Conservation (phyloP, 2,797 vertebrate genomes). For the Myripristis murdjan region DNA sequence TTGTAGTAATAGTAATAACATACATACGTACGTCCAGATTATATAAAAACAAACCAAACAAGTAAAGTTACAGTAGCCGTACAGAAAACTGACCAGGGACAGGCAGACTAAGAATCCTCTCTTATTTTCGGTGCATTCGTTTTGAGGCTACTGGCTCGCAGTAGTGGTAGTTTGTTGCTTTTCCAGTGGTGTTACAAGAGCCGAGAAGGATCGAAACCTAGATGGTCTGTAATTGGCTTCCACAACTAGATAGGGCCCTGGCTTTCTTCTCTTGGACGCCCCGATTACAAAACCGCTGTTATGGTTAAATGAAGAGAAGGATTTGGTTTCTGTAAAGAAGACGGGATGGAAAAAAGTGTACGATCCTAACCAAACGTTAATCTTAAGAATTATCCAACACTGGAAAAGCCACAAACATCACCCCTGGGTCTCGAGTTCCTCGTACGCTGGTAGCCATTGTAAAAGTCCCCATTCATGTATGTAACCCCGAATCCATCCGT, state of each 20-base stretch:
- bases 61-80: conserved; percentile 70
- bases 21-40: conserved; percentile 70
- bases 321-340: no score
- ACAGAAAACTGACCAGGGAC: conserved; percentile 66
- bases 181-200: conserved; percentile 16
- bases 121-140: conserved; percentile 31
- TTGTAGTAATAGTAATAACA: conserved; percentile 68
- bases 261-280: no score
- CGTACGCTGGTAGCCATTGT: conserved; percentile 13
- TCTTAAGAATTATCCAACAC: no score
- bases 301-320: no score
- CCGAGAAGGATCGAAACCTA: not conserved
- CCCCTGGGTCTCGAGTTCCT: conserved; percentile 1
- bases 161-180: conserved; percentile 21
- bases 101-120: conserved; percentile 57
- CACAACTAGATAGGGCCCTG: no score
- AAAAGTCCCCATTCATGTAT: conserved; percentile 36
- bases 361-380: no score
- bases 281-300: no score
- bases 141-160: not conserved
- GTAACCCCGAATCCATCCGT: conserved; percentile 12
- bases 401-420: conserved; percentile 33
- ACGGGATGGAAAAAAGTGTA: no score
- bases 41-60: conserved; percentile 80
- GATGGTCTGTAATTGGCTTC: no score